phyloP scores from a whole-genome alignment of 1,140 invertebrate species.

The Eubasilissa regina region DNA sequence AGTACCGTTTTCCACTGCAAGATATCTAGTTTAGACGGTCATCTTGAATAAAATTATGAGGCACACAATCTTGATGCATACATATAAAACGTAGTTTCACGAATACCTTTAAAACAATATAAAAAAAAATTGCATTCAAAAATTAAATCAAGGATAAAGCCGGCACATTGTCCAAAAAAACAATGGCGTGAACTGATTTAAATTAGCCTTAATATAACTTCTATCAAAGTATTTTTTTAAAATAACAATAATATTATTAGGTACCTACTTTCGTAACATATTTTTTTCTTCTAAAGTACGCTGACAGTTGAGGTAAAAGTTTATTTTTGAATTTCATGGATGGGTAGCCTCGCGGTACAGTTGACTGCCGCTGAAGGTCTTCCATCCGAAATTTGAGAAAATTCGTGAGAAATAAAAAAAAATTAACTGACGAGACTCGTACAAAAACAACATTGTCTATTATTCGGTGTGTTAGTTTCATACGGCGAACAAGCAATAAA shows the following conservation, averaged over 20 bases:
- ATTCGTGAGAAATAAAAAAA: constrained; percentile 37
- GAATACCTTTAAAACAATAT: no score
- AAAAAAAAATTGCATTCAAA: not conserved
- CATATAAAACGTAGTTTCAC: no score
- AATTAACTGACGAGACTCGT: not conserved
- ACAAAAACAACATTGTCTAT: no score
- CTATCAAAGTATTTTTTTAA: not conserved
- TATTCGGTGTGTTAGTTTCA: no score
- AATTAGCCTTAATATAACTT: constrained; percentile 17
- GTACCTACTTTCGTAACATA: not conserved
- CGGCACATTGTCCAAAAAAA: constrained; percentile 21
- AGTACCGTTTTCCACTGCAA: no score
- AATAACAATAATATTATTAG: not conserved
- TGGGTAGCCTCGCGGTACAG: constrained; percentile 18
- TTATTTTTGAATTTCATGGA: not conserved
- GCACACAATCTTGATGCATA: no score
- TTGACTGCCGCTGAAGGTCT: constrained; percentile 38
- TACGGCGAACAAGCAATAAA: no score
- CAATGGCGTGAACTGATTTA: constrained; percentile 14
- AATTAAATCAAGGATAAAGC: not conserved
- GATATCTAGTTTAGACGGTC: no score
- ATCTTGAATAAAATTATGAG: no score
- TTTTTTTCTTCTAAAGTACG: not conserved
- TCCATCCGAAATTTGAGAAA: constrained; percentile 30
- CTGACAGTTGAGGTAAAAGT: not conserved